phyloP scores from a whole-genome alignment of 2,113 vertebrate genomes.

The Chlorodrepanis virens region DNA sequence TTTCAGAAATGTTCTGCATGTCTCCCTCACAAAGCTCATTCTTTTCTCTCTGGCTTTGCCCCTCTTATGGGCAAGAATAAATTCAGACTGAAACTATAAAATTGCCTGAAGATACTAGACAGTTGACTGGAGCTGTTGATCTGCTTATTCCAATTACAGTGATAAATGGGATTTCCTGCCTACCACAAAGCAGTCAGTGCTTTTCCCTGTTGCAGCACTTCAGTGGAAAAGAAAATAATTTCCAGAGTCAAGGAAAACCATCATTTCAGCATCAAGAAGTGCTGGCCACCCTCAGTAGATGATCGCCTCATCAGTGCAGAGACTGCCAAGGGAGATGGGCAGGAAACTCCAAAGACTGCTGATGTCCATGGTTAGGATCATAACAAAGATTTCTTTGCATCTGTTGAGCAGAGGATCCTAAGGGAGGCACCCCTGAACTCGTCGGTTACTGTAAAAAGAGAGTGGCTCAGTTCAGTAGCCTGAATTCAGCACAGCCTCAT shows the following conservation, averaged over 20 bases:
- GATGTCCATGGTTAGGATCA: not conserved
- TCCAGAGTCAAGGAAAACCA: not conserved
- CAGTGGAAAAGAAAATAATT: not conserved
- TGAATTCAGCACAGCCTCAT: not conserved
- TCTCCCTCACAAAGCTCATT: not conserved
- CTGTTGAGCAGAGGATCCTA: not conserved
- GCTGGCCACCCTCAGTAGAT: not conserved
- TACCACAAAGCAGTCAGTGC: not conserved
- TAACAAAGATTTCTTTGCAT: not conserved
- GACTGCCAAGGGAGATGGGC: not conserved
- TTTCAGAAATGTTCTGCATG: not conserved
- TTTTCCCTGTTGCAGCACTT: not conserved
- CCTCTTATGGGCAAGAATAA: not conserved
- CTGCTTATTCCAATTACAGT: not conserved
- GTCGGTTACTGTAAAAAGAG: not conserved
- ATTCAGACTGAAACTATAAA: not conserved
- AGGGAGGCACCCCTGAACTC: accelerated
- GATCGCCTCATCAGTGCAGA: not conserved
- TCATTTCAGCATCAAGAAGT: not conserved
- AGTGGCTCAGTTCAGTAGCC: not conserved
- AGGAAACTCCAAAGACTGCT: not conserved
- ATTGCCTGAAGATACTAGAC: not conserved
- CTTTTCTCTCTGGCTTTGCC: not conserved
- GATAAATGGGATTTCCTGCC: not conserved
- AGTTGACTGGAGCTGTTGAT: not conserved